Percentiles rank a stretch among this genome's conserved stretches.
These are phyloP conservation scores for Scomber colias DNA, from an alignment of 2,113 vertebrate genomes.

Conservation along the genomic window DNA sequence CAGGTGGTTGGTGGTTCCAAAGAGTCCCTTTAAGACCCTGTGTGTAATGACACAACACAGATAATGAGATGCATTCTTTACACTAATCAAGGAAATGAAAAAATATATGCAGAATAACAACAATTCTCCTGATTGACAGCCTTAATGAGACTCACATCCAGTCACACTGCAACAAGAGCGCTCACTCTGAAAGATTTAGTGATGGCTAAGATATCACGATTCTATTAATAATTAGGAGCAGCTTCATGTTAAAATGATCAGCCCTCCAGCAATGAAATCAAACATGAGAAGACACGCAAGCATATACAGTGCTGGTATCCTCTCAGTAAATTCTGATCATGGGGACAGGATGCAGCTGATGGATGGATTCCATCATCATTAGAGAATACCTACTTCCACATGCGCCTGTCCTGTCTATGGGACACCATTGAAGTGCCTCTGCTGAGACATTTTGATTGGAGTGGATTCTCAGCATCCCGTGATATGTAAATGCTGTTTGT, in stretches of 20 bases:
- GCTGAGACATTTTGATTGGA: constrained; percentile 15
- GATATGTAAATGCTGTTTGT: constrained; percentile 8
- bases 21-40: neutral
- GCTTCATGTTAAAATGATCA: neutral
- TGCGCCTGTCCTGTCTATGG: neutral
- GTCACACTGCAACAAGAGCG: neutral
- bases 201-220: neutral
- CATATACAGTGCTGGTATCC: neutral
- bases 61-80: neutral
- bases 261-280: constrained; percentile 5
- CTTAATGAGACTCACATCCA: neutral
- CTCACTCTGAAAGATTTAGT: neutral
- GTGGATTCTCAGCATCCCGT: neutral
- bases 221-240: neutral
- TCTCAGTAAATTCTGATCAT: neutral
- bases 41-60: neutral
- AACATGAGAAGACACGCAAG: neutral
- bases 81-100: too few relatives aligned
- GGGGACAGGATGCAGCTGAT: neutral
- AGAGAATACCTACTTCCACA: neutral
- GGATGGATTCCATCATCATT: neutral
- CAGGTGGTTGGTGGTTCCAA: too few relatives aligned
- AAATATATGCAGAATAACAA: too few relatives aligned
- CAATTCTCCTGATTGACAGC: neutral
- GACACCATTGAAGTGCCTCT: neutral